Evolutionary conservation across 2,888 invertebrate species (phyloP).

Genomic region (Drosophila atripex): DNA sequence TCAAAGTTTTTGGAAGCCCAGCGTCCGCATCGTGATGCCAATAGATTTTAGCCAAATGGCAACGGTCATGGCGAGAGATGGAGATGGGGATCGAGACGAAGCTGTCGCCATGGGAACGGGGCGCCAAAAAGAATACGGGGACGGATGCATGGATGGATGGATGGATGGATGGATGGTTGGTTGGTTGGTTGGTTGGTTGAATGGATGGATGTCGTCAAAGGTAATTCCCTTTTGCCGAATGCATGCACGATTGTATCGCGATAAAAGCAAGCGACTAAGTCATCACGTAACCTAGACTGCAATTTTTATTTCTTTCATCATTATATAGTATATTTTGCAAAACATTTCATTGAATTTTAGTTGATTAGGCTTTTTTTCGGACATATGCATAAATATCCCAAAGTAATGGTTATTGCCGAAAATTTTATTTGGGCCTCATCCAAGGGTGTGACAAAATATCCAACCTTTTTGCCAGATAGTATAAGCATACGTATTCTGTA

Average conservation of each 20-base stretch:
- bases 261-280: constrained; percentile 25
- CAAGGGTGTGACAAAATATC: constrained; percentile 33
- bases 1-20: constrained; percentile 66
- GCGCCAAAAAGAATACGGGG: constrained; percentile 38
- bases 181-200: constrained; percentile 6
- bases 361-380: constrained; percentile 17
- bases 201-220: constrained; percentile 18
- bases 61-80: constrained; percentile 65
- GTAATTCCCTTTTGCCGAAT: constrained; percentile 29
- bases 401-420: constrained; percentile 11
- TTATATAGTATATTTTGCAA: background rate
- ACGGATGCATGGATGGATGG: constrained; percentile 15
- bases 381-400: constrained; percentile 8
- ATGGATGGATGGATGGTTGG: constrained; percentile 24
- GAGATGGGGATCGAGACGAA: constrained; percentile 2
- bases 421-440: constrained; percentile 14
- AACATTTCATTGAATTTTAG: constrained; percentile 15
- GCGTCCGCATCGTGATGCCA: constrained; percentile 70
- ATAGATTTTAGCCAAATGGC: constrained; percentile 61
- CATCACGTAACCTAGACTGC: constrained; percentile 42
- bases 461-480: constrained; percentile 3
- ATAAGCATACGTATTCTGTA: constrained; percentile 7
- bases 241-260: constrained; percentile 26
- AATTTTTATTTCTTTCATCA: constrained; percentile 17
- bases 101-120: constrained; percentile 46